phyloP scores from a whole-genome alignment of 1,140 invertebrate genomes.

The Pararge aegeria region DNA sequence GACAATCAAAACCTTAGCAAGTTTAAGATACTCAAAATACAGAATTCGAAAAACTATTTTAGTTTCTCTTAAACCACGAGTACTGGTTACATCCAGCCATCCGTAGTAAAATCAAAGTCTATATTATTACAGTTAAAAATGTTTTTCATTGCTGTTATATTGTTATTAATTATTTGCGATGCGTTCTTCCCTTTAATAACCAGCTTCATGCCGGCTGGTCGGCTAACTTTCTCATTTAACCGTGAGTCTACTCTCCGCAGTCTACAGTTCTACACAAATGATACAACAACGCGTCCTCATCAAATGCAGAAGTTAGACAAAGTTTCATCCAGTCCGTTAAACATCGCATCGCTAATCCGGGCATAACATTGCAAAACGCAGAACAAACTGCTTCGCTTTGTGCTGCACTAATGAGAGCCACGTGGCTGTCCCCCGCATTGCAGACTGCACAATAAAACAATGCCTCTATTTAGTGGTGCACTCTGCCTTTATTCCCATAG shows the following conservation, averaged over 20 bases:
- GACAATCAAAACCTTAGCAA: too few relatives aligned
- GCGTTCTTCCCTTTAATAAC: neutral
- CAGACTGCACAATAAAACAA: conserved; percentile 77
- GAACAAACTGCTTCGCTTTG: conserved; percentile 74
- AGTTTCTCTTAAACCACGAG: too few relatives aligned
- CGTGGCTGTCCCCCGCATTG: conserved; percentile 76
- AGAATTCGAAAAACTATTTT: too few relatives aligned
- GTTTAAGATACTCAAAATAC: too few relatives aligned
- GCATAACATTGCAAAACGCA: conserved; percentile 72
- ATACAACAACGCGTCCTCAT: conserved; percentile 11
- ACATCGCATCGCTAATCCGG: conserved; percentile 65
- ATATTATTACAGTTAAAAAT: neutral
- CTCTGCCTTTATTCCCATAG: conserved; percentile 65
- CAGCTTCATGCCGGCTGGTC: neutral
- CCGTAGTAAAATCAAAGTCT: neutral
- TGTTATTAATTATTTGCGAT: neutral
- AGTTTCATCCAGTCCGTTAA: conserved; percentile 63
- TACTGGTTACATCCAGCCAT: too few relatives aligned
- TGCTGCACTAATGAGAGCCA: conserved; percentile 75
- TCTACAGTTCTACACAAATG: conserved; percentile 2
- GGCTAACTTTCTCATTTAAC: conserved; percentile 5
- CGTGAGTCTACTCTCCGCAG: neutral
- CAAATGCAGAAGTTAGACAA: conserved; percentile 43
- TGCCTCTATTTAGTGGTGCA: conserved; percentile 56
- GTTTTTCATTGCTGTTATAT: neutral